These are phyloP conservation scores for Sinohyriopsis cumingii DNA, from an alignment of 2,888 invertebrate genomes.

Conservation along the genomic window DNA sequence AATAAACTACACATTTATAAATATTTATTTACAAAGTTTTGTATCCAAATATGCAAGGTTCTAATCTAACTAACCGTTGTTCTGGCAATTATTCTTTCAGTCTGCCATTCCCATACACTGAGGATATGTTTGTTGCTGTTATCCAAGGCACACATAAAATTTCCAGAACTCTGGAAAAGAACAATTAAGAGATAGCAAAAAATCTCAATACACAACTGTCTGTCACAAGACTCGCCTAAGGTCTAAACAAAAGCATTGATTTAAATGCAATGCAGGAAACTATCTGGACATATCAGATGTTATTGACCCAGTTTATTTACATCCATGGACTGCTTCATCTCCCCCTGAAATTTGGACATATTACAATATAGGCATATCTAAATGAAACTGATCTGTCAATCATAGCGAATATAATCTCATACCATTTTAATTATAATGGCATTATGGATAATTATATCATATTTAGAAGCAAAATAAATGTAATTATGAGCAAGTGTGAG, in stretches of 20 bases:
- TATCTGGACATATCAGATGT: too few species aligned
- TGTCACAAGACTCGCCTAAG: background rate
- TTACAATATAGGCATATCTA: too few species aligned
- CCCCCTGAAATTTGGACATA: too few species aligned
- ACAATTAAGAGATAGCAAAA: background rate
- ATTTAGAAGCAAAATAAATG: background rate
- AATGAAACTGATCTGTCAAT: too few species aligned
- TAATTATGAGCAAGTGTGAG: background rate
- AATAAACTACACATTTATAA: background rate
- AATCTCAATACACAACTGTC: background rate
- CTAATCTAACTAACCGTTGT: constrained; percentile 80
- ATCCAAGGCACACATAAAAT: constrained; percentile 91
- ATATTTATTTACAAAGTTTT: too few species aligned
- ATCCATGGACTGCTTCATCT: too few species aligned
- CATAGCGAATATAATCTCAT: background rate
- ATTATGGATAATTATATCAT: background rate
- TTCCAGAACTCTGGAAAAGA: constrained; percentile 85
- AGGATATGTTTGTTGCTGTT: constrained; percentile 90
- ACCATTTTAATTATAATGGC: background rate
- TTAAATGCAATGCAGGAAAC: too few species aligned
- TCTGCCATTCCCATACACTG: constrained; percentile 95
- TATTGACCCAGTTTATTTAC: too few species aligned
- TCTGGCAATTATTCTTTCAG: constrained; percentile 91
- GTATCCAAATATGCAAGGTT: too few species aligned
- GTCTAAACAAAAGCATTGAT: too few species aligned